Conservation (phyloP, 2,113 vertebrate species). For the Tachycineta bicolor region DNA sequence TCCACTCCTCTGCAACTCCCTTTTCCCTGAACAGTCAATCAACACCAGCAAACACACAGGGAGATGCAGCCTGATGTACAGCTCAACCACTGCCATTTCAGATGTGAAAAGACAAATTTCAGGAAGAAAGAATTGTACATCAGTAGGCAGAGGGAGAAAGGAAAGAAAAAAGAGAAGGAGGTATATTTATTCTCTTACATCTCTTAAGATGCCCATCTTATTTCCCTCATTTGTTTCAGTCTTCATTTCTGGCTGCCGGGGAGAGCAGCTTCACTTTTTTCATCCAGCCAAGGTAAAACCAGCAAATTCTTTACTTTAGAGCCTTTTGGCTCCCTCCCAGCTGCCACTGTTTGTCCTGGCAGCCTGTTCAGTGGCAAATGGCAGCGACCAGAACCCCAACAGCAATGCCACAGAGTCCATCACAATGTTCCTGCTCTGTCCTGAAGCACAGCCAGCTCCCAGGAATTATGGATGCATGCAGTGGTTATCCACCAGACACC, state of each 20-base stretch:
- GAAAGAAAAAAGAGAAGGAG: background rate
- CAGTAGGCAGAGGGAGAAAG: background rate
- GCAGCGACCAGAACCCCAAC: background rate
- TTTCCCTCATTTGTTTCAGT: background rate
- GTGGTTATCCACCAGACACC: background rate
- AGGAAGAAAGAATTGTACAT: background rate
- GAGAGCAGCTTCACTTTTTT: background rate
- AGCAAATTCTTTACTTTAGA: background rate
- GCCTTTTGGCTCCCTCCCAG: background rate
- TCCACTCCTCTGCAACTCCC: background rate
- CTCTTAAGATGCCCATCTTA: background rate
- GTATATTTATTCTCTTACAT: background rate
- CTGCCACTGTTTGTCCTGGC: background rate
- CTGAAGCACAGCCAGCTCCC: background rate
- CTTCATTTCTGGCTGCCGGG: background rate
- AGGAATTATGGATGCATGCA: background rate
- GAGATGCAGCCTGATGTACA: background rate
- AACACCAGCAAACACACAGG: background rate
- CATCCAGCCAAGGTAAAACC: background rate
- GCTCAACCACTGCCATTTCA: background rate
- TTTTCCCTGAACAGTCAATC: slow-evolving; percentile 12
- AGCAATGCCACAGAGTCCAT: background rate
- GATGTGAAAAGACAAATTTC: background rate
- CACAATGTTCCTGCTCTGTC: background rate
- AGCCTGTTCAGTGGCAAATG: background rate